These are phyloP conservation scores for Ips nitidus DNA, from an alignment of 1,140 invertebrate species.

Conservation along the genomic window DNA sequence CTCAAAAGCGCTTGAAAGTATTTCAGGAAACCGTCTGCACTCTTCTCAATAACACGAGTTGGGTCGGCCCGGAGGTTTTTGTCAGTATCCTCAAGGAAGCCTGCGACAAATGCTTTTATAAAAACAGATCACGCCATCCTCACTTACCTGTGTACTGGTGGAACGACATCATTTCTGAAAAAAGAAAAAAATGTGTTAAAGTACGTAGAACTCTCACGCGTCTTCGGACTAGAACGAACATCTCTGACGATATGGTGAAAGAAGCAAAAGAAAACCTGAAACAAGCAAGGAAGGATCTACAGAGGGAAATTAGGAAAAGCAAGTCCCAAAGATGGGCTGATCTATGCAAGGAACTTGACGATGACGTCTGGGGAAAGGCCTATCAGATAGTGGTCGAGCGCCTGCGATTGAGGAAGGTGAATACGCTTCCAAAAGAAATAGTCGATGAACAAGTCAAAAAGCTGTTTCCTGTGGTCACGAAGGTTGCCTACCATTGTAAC, in stretches of 20 bases:
- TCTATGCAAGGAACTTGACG: slow-evolving; percentile 1
- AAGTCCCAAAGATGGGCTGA: background rate
- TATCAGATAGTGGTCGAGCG: background rate
- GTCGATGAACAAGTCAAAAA: background rate
- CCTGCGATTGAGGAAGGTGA: background rate
- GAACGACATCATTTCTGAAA: background rate
- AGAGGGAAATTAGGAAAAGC: background rate
- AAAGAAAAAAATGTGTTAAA: slow-evolving; percentile 3
- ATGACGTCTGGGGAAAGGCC: background rate
- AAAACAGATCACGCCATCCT: background rate
- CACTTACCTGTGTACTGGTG: background rate
- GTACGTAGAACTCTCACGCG: background rate
- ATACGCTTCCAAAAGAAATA: background rate
- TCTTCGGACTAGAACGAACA: background rate
- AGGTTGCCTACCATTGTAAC: background rate
- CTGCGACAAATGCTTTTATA: background rate
- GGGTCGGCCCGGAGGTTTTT: background rate
- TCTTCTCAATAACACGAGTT: background rate
- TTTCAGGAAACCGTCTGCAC: background rate
- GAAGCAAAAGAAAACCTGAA: background rate
- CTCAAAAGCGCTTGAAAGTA: background rate
- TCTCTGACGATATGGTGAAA: slow-evolving; percentile 1
- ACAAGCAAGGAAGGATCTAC: background rate
- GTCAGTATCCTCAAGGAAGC: background rate
- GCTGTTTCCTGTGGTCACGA: background rate